Base-by-base conservation (phyloP, 2,888 invertebrate species). In the Melanotus villosus region DNA sequence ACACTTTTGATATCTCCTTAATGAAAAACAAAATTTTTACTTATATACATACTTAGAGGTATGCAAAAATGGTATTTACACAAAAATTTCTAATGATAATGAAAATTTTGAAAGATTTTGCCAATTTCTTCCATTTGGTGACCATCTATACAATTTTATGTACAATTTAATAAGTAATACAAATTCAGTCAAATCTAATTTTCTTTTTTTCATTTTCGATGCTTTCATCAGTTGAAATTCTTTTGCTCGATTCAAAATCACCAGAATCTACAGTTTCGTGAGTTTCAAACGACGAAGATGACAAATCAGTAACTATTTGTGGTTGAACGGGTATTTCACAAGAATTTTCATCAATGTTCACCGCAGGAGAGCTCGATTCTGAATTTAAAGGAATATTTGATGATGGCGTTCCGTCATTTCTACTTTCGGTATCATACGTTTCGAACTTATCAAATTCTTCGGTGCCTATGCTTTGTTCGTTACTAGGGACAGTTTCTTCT, bases 271-370 rank as follows among this genome's bases (percentile, higher is more conserved):
- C n/a, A 26, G 41, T 56, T 50, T 62, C 36, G 14, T 43, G 30
- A 43, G 38, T 62, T 26, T 65, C 67, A 54, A 64, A 68, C 9
- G 67, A 52, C 1, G 65, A 36, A 23, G 65, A 56, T 7, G 67
- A 54, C 45, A 78, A 57, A 68, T 78, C 76, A 2, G 80, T 75
- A 10, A 84, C 80, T 56, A 85, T 84, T 56, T 78, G 79, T 3
- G 84, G 82, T 69, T 84, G 84, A 19, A 85, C 76, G 9, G 84
- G 84, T 47, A 84, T 84, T 73, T 85, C 85, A 50, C 79, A 81
- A 0, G 84, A 84, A 71, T 81, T 81, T 54, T 83, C 83, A 58
- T 80, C 79, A 41, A 77, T 73, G 30, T 80, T 75, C 36, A 71
- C 62, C 1, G 66, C 71, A 9, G 68, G 68, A 10, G 68, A 65